Percentiles rank a stretch among this genome's conserved stretches.
Evolutionary conservation across 1,140 invertebrate species (phyloP).

Genomic region (Hyposmocoma kahamanoa): DNA sequence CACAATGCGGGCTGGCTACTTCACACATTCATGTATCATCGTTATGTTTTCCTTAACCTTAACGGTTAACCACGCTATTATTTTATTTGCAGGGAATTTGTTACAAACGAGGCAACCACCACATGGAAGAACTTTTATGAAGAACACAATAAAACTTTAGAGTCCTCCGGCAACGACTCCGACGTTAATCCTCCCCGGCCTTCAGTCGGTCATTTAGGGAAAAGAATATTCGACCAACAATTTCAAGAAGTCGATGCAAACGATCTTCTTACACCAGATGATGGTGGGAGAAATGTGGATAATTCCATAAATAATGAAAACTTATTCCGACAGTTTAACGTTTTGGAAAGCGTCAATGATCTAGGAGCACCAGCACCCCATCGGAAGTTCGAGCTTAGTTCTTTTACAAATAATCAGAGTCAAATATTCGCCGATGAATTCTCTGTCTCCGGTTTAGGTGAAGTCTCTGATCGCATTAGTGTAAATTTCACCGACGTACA

Average conservation of each 20-base stretch:
- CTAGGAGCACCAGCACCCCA: slow-evolving; percentile 24
- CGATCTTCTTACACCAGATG: slow-evolving; percentile 20
- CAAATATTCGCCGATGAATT: slow-evolving; percentile 48
- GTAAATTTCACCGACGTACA: slow-evolving; percentile 49
- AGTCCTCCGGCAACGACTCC: slow-evolving; percentile 51
- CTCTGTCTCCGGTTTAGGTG: slow-evolving; percentile 26
- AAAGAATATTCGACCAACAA: slow-evolving; percentile 51
- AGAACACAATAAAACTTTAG: slow-evolving; percentile 57
- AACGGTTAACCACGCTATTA: neutral
- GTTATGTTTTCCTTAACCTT: too few species aligned
- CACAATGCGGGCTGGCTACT: too few species aligned
- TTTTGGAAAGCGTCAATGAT: slow-evolving; percentile 33
- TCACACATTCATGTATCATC: too few species aligned
- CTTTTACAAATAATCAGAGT: slow-evolving; percentile 42
- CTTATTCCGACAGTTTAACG: slow-evolving; percentile 33
- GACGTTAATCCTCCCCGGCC: slow-evolving; percentile 27
- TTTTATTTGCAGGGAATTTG: slow-evolving; percentile 46
- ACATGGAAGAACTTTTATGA: slow-evolving; percentile 66
- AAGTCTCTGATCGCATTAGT: slow-evolving; percentile 40
- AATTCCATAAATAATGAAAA: slow-evolving; percentile 40
- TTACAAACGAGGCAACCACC: slow-evolving; percentile 56
- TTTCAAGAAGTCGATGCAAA: slow-evolving; percentile 50
- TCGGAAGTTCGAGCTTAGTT: slow-evolving; percentile 46
- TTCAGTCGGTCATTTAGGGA: slow-evolving; percentile 41
- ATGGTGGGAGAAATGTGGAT: slow-evolving; percentile 26